phyloP scores from a whole-genome alignment of 2,888 invertebrate species.

The Anaspis maculata region DNA sequence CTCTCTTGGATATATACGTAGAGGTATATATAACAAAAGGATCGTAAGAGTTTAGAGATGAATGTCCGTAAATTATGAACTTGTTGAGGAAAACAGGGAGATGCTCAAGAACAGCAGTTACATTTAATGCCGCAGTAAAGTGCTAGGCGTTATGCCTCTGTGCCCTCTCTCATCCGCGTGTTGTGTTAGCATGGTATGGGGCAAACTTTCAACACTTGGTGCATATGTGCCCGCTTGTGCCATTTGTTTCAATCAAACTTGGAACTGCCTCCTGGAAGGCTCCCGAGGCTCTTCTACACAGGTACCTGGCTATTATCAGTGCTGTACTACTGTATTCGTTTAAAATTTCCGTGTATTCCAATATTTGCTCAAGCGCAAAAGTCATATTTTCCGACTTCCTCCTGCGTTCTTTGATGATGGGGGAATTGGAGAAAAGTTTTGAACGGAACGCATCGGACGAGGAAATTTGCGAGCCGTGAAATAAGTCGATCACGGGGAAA shows the following conservation, averaged over 20 bases:
- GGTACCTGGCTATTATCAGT: no score
- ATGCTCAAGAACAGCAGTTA: conserved; percentile 10
- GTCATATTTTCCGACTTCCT: no score
- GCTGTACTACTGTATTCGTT: no score
- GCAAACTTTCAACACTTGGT: not conserved
- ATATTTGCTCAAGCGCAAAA: no score
- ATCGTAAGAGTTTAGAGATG: conserved; percentile 13
- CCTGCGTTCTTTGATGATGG: conserved; percentile 7
- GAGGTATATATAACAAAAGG: conserved; percentile 10
- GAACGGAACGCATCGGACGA: no score
- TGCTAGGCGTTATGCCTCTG: conserved; percentile 9
- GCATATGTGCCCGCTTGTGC: conserved; percentile 2
- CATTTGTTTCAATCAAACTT: conserved; percentile 12
- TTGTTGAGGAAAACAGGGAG: conserved; percentile 13
- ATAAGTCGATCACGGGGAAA: conserved; percentile 38
- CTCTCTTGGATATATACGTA: no score
- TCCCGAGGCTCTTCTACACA: no score
- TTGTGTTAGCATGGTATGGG: not conserved
- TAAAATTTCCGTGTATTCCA: no score
- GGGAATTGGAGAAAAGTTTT: conserved; percentile 12
- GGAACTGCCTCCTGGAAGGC: no score
- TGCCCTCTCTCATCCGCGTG: not conserved
- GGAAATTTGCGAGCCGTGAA: conserved; percentile 40
- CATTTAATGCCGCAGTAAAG: conserved; percentile 9
- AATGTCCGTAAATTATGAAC: conserved; percentile 15